Base-by-base conservation (phyloP, 2,797 vertebrate species). In the Pitangus sulphuratus region DNA sequence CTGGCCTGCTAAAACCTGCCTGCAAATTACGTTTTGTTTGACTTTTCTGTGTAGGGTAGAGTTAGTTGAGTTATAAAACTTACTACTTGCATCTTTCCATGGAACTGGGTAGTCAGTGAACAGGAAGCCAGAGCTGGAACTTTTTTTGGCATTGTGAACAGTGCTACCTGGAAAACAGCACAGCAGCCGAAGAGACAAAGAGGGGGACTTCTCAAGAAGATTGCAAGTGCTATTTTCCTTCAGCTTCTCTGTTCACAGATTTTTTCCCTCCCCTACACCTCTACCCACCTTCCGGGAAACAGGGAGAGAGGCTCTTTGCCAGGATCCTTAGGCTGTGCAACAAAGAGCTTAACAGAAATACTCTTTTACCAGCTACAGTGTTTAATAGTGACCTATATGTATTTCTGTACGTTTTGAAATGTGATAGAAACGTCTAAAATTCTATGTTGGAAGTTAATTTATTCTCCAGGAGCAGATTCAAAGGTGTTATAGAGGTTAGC, bases 1-100 rank as follows among this genome's bases (percentile, higher is more conserved):
- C 48, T 92, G 82, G 42, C 93, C 84, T 96, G 93, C 90, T 96
- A 77, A 81, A 92, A 96, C 89, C 81, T 96, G 95, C 45, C 92
- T 94, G 89, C n/a, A 90, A 91, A 89, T 93, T 89, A 56, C 15
- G 51, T 87, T 89, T 87, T 87, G n/a, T 87, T 92, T 89, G 31
- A 16, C 53, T 89, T 89, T 87, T 72, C 68, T 92, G 40, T 64
- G 18, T 74, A 83, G 75, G 26, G 17, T 77, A 80, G 61, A 66
- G 37, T 85, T 93, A 58, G 50, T 65, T 87, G 30, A n/a, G n/a
- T 80, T 96, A 51, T 87, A 72, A 88, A 84, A 76, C 42, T 15
- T 35, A 77, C 16, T 25, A 4, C 56, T 84, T 35, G 9, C 35
- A 28, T 69, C 2, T 0, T 89, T 87, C 71, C 48, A 7, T 69